Evolutionary conservation across 2,888 invertebrate species (phyloP).

Genomic region (Clivina fossor): DNA sequence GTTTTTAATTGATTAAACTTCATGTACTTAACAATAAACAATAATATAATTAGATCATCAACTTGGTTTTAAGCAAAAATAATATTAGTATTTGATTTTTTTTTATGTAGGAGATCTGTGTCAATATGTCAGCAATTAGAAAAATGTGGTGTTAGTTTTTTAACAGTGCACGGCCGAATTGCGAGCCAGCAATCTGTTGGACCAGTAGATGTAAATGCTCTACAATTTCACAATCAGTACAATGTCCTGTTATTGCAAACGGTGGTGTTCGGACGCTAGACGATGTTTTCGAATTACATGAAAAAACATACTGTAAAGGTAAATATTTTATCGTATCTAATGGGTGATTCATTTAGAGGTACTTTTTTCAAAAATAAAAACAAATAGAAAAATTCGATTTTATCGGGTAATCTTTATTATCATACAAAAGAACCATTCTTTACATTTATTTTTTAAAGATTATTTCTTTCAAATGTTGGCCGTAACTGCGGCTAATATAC

Average conservation of each 20-base stretch:
- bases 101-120: slow-evolving; percentile 69
- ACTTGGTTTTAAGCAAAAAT: too few relatives aligned
- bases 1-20: too few relatives aligned
- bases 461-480: too few relatives aligned
- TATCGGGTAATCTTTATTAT: too few relatives aligned
- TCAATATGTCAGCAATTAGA: slow-evolving; percentile 79
- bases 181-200: slow-evolving; percentile 75
- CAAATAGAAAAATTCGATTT: too few relatives aligned
- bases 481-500: too few relatives aligned
- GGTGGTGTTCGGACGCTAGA: slow-evolving; percentile 78
- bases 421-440: neutral
- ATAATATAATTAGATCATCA: too few relatives aligned
- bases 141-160: slow-evolving; percentile 81
- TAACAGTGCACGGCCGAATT: slow-evolving; percentile 93
- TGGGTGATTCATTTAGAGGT: too few relatives aligned
- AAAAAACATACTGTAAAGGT: slow-evolving; percentile 73
- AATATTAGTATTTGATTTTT: too few relatives aligned
- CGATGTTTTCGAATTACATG: slow-evolving; percentile 70
- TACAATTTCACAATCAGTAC: slow-evolving; percentile 72
- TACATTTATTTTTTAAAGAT: neutral
- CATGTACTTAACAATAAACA: too few relatives aligned
- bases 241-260: slow-evolving; percentile 87
- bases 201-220: slow-evolving; percentile 68
- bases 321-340: too few relatives aligned
- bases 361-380: too few relatives aligned